phyloP scores from a whole-genome alignment of 2,888 invertebrate species.

The Tyria jacobaeae region DNA sequence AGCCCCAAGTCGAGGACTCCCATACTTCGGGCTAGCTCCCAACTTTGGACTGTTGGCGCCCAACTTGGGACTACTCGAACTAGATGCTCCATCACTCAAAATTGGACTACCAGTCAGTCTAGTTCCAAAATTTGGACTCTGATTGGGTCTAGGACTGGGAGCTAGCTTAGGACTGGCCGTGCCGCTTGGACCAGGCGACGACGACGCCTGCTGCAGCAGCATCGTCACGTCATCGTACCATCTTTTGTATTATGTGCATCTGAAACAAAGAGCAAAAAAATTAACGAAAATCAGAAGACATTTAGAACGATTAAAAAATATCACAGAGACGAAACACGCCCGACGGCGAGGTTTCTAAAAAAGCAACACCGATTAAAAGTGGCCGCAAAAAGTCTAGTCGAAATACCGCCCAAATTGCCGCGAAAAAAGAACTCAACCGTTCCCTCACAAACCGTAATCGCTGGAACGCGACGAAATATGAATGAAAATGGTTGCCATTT shows the following conservation, averaged over 20 bases:
- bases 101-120: conserved; percentile 67
- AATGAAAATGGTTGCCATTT: conserved; percentile 72
- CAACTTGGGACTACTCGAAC: conserved; percentile 59
- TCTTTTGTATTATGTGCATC: conserved; percentile 61
- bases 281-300: conserved; percentile 35
- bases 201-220: conserved; percentile 84
- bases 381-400: conserved; percentile 74
- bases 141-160: conserved; percentile 70
- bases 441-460: conserved; percentile 73
- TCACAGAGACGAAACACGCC: conserved; percentile 64
- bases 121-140: conserved; percentile 48
- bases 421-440: conserved; percentile 66
- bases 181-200: conserved; percentile 84
- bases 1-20: conserved; percentile 77
- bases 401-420: conserved; percentile 74
- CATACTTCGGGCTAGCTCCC: conserved; percentile 77
- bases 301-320: conserved; percentile 53
- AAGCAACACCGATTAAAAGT: conserved; percentile 82
- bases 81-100: conserved; percentile 61
- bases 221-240: conserved; percentile 82
- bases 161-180: conserved; percentile 78
- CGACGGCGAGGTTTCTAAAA: conserved; percentile 63
- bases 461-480: conserved; percentile 74
- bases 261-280: conserved; percentile 56
- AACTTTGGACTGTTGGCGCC: conserved; percentile 61